phyloP scores from a whole-genome alignment of 1,140 invertebrate species.

The Episyrphus balteatus region DNA sequence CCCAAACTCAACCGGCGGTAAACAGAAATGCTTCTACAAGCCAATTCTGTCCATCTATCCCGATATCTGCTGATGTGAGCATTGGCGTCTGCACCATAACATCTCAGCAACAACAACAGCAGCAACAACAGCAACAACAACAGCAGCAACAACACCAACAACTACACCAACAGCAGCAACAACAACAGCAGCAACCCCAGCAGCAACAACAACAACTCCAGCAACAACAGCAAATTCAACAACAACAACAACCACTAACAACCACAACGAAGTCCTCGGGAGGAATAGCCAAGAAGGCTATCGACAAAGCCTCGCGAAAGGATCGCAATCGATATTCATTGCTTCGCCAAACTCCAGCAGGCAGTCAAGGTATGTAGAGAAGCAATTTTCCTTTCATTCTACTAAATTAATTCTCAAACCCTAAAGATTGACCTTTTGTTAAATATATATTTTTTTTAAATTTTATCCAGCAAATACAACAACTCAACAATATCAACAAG shows the following conservation, averaged over 20 bases:
- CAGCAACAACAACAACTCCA: slow-evolving; percentile 8
- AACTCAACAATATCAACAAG: slow-evolving; percentile 31
- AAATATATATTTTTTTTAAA: neutral
- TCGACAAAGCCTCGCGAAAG: slow-evolving; percentile 34
- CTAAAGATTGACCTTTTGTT: too few species aligned
- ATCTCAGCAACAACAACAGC: slow-evolving; percentile 15
- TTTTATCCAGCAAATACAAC: slow-evolving; percentile 17
- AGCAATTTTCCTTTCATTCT: neutral
- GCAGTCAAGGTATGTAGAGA: slow-evolving; percentile 36
- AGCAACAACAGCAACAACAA: slow-evolving; percentile 5
- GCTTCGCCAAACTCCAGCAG: slow-evolving; percentile 37
- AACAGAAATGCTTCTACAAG: slow-evolving; percentile 25
- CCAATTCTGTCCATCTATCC: neutral
- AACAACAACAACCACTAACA: slow-evolving; percentile 18
- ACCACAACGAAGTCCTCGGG: slow-evolving; percentile 30
- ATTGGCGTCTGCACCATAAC: slow-evolving; percentile 29
- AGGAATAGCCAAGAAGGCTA: slow-evolving; percentile 37
- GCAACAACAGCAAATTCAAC: slow-evolving; percentile 23
- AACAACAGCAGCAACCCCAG: slow-evolving; percentile 5
- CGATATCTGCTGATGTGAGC: slow-evolving; percentile 40
- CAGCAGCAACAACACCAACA: slow-evolving; percentile 6
- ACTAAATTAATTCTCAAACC: too few species aligned
- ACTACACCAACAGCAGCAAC: neutral
- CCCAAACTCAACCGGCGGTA: slow-evolving; percentile 38
- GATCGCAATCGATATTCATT: slow-evolving; percentile 27